A percentile compares a stretch with the other conserved stretches of the same genome.
These are phyloP conservation scores for Ptilorrhoa leucosticta DNA, from an alignment of 2,113 vertebrate species.

Conservation along the genomic window DNA sequence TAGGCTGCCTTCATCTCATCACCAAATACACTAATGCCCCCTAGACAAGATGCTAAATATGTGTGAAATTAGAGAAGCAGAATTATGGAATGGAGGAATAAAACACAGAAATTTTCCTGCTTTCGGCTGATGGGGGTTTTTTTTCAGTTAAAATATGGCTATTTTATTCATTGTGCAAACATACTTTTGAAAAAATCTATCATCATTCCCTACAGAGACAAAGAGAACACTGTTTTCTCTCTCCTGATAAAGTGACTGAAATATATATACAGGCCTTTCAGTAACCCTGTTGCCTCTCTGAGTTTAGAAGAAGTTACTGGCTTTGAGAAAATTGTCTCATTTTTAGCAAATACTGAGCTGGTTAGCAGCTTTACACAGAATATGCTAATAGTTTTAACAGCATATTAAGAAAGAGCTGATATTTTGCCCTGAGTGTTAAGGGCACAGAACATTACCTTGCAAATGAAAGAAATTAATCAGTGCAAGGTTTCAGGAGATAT, in stretches of 20 bases:
- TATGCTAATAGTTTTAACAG: background rate
- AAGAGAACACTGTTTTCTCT: background rate
- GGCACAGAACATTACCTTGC: background rate
- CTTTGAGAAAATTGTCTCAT: background rate
- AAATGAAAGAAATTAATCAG: background rate
- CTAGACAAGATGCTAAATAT: constrained; percentile 53
- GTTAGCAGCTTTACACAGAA: background rate
- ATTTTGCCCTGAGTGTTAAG: background rate
- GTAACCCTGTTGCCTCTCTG: background rate
- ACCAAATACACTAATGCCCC: constrained; percentile 35
- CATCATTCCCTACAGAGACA: background rate
- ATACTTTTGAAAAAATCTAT: background rate
- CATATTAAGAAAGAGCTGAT: background rate
- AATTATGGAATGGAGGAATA: background rate
- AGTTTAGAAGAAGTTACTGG: background rate
- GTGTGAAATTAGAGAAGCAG: constrained; percentile 28
- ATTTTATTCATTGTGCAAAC: fast-evolving
- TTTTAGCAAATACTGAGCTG: background rate
- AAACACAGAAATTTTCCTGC: background rate
- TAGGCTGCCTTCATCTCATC: constrained; percentile 69
- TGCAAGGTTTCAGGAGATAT: background rate
- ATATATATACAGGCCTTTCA: background rate
- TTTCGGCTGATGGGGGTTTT: background rate
- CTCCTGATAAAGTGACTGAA: background rate
- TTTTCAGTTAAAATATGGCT: background rate